A percentile compares a stretch with the other conserved stretches of the same genome.
phyloP scores from a whole-genome alignment of 1,140 invertebrate genomes.

The Dolichoris vasculosae region DNA sequence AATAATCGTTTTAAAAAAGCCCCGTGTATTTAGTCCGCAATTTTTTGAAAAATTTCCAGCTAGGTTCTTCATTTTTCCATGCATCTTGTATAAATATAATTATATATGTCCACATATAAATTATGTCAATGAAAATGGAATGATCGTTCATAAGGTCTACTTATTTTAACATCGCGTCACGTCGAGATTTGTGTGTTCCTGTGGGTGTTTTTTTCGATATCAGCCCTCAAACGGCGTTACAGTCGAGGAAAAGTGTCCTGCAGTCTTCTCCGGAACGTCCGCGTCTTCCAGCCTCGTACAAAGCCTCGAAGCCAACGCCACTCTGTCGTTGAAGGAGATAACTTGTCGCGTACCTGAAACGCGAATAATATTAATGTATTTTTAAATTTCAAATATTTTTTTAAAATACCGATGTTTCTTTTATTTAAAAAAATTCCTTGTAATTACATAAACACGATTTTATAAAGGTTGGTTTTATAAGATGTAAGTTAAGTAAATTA shows the following conservation, averaged over 20 bases:
- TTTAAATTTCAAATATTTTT: too few relatives aligned
- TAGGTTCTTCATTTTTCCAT: not conserved
- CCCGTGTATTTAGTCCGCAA: not conserved
- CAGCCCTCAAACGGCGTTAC: conserved; percentile 85
- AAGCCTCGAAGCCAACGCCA: conserved; percentile 83
- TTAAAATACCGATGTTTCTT: too few relatives aligned
- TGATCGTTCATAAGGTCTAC: not conserved
- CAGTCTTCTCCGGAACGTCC: conserved; percentile 90
- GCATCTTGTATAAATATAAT: not conserved
- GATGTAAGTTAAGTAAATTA: too few relatives aligned
- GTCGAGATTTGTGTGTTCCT: not conserved
- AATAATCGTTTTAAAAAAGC: not conserved
- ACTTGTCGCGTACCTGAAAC: conserved; percentile 86
- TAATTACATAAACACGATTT: too few relatives aligned
- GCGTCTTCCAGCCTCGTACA: conserved; percentile 87
- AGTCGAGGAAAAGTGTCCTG: conserved; percentile 85
- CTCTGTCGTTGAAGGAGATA: conserved; percentile 86
- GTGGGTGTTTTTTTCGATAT: not conserved
- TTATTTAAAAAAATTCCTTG: too few relatives aligned
- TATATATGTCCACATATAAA: not conserved
- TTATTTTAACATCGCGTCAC: conserved; percentile 21
- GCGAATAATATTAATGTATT: not conserved
- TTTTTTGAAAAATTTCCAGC: not conserved
- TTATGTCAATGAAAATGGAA: not conserved
- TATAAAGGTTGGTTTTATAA: too few relatives aligned